Evolutionary conservation across 2,888 invertebrate genomes (phyloP).

Genomic region (Tenthredo mesomela): DNA sequence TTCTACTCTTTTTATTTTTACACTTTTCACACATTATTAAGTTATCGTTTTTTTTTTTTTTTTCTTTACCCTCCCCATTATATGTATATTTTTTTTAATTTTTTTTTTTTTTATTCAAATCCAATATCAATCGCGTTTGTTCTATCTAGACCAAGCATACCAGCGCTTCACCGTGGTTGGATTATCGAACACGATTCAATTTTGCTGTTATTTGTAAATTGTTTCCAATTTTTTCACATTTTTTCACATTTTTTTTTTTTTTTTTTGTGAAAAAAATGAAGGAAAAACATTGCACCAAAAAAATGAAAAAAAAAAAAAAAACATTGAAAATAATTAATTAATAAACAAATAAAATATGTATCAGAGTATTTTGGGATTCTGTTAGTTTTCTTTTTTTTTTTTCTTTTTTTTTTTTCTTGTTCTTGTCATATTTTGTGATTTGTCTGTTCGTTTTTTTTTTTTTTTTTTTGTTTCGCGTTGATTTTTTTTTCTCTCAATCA

Average conservation of each 20-base stretch:
- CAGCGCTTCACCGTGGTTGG: conserved; percentile 67
- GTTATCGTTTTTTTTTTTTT: conserved; percentile 46
- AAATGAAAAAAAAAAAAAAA: not conserved
- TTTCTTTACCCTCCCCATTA: not conserved
- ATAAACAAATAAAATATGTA: no score
- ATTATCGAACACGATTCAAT: conserved; percentile 9
- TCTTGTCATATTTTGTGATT: no score
- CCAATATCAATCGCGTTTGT: conserved; percentile 16
- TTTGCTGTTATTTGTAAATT: not conserved
- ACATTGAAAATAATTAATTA: not conserved
- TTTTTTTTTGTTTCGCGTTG: no score
- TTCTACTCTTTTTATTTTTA: conserved; percentile 55
- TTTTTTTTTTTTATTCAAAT: not conserved
- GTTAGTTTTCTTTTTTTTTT: no score
- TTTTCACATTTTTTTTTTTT: not conserved
- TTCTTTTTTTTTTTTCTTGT: no score
- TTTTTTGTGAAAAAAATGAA: not conserved
- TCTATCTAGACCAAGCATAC: conserved; percentile 67
- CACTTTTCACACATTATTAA: conserved; percentile 43
- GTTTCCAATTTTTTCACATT: not conserved
- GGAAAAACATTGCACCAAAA: not conserved
- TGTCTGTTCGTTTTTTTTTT: no score
- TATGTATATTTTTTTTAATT: conserved; percentile 48
- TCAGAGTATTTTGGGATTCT: no score
- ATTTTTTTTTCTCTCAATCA: no score